Conservation (phyloP, 2,113 vertebrate species). For the Dinomys branickii region DNA sequence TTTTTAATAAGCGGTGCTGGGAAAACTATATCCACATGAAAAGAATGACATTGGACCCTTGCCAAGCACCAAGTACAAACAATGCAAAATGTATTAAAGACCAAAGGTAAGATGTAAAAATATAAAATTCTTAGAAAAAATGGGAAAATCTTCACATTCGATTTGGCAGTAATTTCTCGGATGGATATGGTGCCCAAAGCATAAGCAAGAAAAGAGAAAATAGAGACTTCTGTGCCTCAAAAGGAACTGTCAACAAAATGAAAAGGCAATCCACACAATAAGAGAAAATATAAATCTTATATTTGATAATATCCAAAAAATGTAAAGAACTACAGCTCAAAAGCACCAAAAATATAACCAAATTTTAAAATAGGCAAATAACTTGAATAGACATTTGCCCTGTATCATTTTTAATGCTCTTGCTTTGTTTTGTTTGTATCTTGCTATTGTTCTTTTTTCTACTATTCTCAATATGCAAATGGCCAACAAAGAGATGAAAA, state of each 20-base stretch:
- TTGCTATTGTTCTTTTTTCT: too few relatives aligned
- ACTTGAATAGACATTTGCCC: conserved; percentile 8
- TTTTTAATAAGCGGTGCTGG: not conserved
- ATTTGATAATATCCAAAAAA: not conserved
- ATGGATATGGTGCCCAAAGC: not conserved
- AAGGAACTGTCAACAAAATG: not conserved
- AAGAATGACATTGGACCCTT: not conserved
- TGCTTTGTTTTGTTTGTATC: too few relatives aligned
- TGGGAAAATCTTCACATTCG: not conserved
- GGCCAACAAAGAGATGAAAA: not conserved
- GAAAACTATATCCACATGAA: not conserved
- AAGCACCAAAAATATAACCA: not conserved
- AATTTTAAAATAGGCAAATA: not conserved
- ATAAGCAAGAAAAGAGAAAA: not conserved
- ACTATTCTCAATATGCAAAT: not conserved
- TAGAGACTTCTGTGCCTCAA: not conserved
- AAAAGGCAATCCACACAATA: not conserved
- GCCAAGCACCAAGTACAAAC: not conserved
- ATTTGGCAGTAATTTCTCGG: not conserved
- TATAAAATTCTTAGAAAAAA: not conserved
- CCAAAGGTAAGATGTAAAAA: not conserved
- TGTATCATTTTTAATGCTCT: too few relatives aligned
- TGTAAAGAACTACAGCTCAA: not conserved
- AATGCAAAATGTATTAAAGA: conserved; percentile 11
- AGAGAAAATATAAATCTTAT: not conserved